Conservation (phyloP, 64 coral and sea anemone genomes). For the Acropora tenuis region DNA sequence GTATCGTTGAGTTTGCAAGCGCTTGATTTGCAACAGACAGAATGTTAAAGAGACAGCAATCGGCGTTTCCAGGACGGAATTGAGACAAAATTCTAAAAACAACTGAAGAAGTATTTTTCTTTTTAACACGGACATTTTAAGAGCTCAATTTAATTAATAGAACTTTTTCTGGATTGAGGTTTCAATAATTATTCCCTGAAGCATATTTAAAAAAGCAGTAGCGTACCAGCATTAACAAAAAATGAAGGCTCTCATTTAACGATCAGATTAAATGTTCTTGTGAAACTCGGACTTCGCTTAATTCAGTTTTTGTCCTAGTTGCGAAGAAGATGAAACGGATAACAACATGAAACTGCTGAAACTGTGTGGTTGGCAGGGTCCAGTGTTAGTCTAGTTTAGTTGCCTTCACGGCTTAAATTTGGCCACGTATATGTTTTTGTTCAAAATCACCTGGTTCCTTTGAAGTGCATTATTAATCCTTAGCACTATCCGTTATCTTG, state of each 20-base stretch:
- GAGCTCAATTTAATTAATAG: neutral
- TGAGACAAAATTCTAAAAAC: neutral
- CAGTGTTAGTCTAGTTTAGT: no score
- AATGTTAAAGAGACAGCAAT: neutral
- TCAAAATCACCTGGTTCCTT: no score
- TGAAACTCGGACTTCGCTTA: no score
- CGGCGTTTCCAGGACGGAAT: neutral
- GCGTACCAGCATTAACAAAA: neutral
- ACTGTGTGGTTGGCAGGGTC: no score
- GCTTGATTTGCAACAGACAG: neutral
- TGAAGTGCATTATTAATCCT: no score
- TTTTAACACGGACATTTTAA: neutral
- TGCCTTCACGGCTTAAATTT: no score
- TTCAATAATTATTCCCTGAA: neutral
- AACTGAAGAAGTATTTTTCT: neutral
- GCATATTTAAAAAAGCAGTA: neutral
- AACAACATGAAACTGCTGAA: no score
- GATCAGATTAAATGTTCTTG: neutral
- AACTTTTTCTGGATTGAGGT: neutral
- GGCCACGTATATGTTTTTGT: no score
- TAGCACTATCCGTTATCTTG: no score
- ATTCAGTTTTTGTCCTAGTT: no score
- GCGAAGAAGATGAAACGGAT: no score
- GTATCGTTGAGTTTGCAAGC: neutral
- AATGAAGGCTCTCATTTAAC: neutral